Evolutionary conservation across 2,113 vertebrate species (phyloP), one percentile per base, ranked within the genome.

Genomic region (Chloropsis cyanopogon): DNA sequence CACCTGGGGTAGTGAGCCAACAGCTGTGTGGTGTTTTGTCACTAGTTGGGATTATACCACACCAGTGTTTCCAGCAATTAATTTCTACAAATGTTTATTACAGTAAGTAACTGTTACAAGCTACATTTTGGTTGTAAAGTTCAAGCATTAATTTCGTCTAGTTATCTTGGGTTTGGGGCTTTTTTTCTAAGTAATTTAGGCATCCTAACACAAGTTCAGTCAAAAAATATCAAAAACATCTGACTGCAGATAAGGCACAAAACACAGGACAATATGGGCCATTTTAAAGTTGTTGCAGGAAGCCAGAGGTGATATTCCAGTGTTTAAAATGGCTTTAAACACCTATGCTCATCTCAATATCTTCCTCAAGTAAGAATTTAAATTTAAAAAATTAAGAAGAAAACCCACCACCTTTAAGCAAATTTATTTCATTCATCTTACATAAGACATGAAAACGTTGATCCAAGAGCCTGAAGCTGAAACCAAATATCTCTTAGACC

Each of bases 391-490:
- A 52, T 6, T 28, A 6, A 24, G 35, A 56, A 49, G 33, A 6
- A 57, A 8, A 2, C 0, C 8, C 4, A 5, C 7, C 9, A 37
- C 8, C 6, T 46, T 77, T 18, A 59, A 50, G 14, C 5, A 31
- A 24, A 35, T 57, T 42, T 64, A 60, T 6, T 72, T 35, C 19
- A 61, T 14, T 76, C 19, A 39, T 50, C 35, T 80, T 57, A 61
- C 4, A 9, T 42, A 85, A 54, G 3, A 35, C 23, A 56, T 33
- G 6, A 57, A 70, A 66, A 44, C 8, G 2, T 46, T 53, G 25
- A 82, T 44, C 19, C 54, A 82, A 90, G n/a, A 82, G 11, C 21
- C 44, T 44, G 39, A 82, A 64, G 23, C 31, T 49, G 53, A 82
- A 89, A 82, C n/a, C 35, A 52, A 63, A 57, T 5, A 2, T 26